Evolutionary conservation across 2,797 vertebrate species (phyloP).

Genomic region (Carapus acus): DNA sequence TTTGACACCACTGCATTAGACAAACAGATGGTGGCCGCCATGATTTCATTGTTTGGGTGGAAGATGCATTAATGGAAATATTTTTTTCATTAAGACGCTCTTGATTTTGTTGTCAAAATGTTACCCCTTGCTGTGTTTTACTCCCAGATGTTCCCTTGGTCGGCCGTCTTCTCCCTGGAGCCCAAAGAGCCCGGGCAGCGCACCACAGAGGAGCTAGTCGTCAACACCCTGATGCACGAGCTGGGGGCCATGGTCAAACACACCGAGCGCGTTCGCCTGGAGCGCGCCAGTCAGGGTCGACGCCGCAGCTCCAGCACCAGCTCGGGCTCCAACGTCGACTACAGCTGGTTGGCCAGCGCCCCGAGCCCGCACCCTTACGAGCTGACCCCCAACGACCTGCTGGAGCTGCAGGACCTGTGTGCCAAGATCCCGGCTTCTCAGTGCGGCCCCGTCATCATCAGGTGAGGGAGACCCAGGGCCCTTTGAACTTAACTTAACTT

Average conservation of each 20-base stretch:
- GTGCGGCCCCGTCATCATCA: slow-evolving; percentile 75
- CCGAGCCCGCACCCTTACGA: slow-evolving; percentile 65
- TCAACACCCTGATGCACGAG: slow-evolving; percentile 80
- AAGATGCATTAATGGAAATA: too few species aligned
- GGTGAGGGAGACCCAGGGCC: slow-evolving; percentile 52
- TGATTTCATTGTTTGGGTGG: too few species aligned
- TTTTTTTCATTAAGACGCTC: too few species aligned
- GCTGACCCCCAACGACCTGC: slow-evolving; percentile 71
- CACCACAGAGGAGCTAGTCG: slow-evolving; percentile 71
- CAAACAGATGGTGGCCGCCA: too few species aligned
- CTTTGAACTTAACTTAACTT: too few species aligned
- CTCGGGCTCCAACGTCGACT: slow-evolving; percentile 71
- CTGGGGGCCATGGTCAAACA: slow-evolving; percentile 76
- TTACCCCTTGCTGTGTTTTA: not conserved
- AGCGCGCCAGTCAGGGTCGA: slow-evolving; percentile 62
- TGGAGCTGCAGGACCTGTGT: slow-evolving; percentile 78
- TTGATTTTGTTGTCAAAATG: too few species aligned
- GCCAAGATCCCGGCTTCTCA: slow-evolving; percentile 72
- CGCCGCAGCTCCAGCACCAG: slow-evolving; percentile 65
- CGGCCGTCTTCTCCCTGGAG: slow-evolving; percentile 71
- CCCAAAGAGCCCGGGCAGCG: slow-evolving; percentile 75
- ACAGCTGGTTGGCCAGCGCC: slow-evolving; percentile 74
- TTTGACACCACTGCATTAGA: too few species aligned
- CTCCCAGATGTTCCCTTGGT: slow-evolving; percentile 78
- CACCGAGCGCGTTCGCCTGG: slow-evolving; percentile 72